A percentile compares a stretch with the other conserved stretches of the same genome.
These are phyloP conservation scores for Spisula solida DNA, from an alignment of 2,888 invertebrate species.

Conservation along the genomic window DNA sequence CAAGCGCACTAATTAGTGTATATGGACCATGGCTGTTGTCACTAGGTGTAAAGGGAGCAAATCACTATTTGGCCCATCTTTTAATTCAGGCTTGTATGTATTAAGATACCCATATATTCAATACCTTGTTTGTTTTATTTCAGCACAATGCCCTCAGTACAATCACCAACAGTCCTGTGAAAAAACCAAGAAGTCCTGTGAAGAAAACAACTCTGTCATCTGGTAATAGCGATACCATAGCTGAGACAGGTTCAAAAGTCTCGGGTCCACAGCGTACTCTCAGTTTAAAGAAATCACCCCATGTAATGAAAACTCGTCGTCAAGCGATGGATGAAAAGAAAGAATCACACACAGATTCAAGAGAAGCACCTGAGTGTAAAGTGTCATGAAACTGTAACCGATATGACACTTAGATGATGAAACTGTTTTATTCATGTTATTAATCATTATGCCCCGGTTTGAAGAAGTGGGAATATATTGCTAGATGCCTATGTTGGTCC, in stretches of 20 bases:
- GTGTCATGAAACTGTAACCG: slow-evolving; percentile 42
- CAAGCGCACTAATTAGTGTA: too few relatives aligned
- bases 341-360: background rate
- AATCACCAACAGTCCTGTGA: slow-evolving; percentile 76
- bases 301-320: slow-evolving; percentile 43
- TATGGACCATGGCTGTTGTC: too few relatives aligned
- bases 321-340: slow-evolving; percentile 46
- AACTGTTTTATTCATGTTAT: background rate
- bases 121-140: background rate
- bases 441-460: too few relatives aligned
- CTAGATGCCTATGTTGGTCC: too few relatives aligned
- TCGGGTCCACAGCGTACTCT: slow-evolving; percentile 59
- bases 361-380: slow-evolving; percentile 61
- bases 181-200: slow-evolving; percentile 43
- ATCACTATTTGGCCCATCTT: too few relatives aligned
- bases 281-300: slow-evolving; percentile 54
- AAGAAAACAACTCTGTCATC: background rate
- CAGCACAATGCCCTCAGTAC: slow-evolving; percentile 63
- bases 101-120: too few relatives aligned
- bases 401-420: background rate
- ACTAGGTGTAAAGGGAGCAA: too few relatives aligned
- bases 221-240: background rate
- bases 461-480: too few relatives aligned
- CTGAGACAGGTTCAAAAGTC: background rate
- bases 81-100: too few relatives aligned